Conservation (phyloP, 2,888 invertebrate species). For the Oscheius myriophilus region DNA sequence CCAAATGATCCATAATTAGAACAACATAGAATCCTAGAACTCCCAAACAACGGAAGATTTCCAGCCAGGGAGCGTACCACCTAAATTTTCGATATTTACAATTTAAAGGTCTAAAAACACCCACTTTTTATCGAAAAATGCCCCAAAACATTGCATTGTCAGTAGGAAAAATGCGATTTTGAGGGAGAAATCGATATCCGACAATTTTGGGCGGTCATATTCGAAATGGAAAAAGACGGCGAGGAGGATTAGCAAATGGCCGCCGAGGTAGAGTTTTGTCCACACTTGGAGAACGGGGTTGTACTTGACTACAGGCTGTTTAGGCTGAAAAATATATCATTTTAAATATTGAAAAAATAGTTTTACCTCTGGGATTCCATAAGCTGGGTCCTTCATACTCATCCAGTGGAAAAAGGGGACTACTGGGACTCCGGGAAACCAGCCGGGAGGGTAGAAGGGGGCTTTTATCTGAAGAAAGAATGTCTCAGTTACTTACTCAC, state of each 20-base stretch:
- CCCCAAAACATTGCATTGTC: constrained; percentile 64
- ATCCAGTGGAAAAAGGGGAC: constrained; percentile 67
- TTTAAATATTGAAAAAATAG: neutral
- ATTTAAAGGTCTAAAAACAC: neutral
- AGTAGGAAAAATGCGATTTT: constrained; percentile 68
- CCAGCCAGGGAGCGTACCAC: constrained; percentile 61
- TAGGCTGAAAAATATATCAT: constrained; percentile 38
- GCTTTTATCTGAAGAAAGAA: constrained; percentile 76
- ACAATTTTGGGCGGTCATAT: constrained; percentile 62
- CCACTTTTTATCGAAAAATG: constrained; percentile 56
- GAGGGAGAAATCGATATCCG: constrained; percentile 58
- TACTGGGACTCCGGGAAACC: constrained; percentile 79
- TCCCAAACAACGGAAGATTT: constrained; percentile 58
- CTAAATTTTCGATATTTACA: constrained; percentile 36
- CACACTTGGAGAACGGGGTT: constrained; percentile 56
- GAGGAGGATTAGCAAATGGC: constrained; percentile 61
- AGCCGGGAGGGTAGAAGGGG: constrained; percentile 86
- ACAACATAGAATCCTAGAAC: constrained; percentile 60
- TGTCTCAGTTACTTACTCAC: too few relatives aligned
- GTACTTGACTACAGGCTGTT: constrained; percentile 62
- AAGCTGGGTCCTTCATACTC: constrained; percentile 58
- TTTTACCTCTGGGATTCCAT: constrained; percentile 64
- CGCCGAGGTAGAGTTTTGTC: constrained; percentile 59
- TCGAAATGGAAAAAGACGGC: constrained; percentile 69
- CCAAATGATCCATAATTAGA: constrained; percentile 57